Evolutionary conservation across 1,140 invertebrate species (phyloP).

Genomic region (Orius insidiosus): DNA sequence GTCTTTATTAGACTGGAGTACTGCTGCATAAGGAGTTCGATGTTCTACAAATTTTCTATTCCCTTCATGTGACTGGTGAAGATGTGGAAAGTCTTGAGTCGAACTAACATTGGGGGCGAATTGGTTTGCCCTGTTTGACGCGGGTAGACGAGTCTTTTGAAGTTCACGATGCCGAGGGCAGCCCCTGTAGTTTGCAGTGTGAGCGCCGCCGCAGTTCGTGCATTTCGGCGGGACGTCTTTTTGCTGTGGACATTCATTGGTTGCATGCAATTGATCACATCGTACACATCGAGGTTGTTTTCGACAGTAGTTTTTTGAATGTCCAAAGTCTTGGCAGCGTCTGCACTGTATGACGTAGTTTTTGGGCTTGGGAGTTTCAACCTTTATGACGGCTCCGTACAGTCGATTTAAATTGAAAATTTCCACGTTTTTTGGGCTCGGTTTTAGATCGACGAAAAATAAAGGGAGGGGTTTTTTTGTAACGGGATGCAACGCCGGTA

Average conservation of each 20-base stretch:
- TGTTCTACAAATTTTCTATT: too few relatives aligned
- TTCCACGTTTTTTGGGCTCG: slow-evolving; percentile 23
- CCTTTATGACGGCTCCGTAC: slow-evolving; percentile 20
- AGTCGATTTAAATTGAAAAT: slow-evolving; percentile 21
- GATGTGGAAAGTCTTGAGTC: too few relatives aligned
- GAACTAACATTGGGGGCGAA: too few relatives aligned
- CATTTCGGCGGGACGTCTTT: slow-evolving; percentile 23
- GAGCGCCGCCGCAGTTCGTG: slow-evolving; percentile 22
- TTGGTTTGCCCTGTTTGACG: too few relatives aligned
- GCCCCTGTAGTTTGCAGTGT: slow-evolving; percentile 25
- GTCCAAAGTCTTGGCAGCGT: slow-evolving; percentile 25
- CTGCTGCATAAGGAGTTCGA: too few relatives aligned
- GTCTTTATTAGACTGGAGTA: too few relatives aligned
- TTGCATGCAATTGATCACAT: slow-evolving; percentile 23
- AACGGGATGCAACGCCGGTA: neutral
- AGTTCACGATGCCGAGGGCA: slow-evolving; percentile 14
- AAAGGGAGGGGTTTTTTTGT: slow-evolving; percentile 22
- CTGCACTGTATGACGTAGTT: slow-evolving; percentile 23
- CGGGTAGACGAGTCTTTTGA: slow-evolving; percentile 1
- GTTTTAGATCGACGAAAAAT: slow-evolving; percentile 24
- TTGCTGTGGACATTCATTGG: slow-evolving; percentile 25
- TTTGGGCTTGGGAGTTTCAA: slow-evolving; percentile 22
- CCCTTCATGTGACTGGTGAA: too few relatives aligned
- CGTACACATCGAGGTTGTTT: slow-evolving; percentile 23
- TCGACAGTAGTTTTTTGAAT: slow-evolving; percentile 24